These are phyloP conservation scores for Seira sanloemensis DNA, from an alignment of 2,888 invertebrate species.

Conservation along the genomic window DNA sequence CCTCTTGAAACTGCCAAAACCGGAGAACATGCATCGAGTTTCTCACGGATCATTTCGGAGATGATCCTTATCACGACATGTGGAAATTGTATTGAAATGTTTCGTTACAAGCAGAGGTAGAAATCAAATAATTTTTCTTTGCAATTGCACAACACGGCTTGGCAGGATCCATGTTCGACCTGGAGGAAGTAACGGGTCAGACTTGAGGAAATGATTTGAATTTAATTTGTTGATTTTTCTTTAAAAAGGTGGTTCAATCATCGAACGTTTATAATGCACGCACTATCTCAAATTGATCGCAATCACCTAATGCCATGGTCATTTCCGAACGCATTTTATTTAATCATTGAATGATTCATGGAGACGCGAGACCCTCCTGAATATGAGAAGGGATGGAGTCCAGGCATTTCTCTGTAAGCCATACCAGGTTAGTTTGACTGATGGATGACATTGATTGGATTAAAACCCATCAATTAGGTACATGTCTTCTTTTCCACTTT, in stretches of 20 bases:
- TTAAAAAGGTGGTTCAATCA: too few species aligned
- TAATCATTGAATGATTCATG: background rate
- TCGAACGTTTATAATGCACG: too few species aligned
- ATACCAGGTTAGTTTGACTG: constrained; percentile 46
- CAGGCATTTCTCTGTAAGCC: constrained; percentile 32
- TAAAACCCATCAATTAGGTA: constrained; percentile 57
- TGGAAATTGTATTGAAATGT: constrained; percentile 15
- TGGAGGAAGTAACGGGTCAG: background rate
- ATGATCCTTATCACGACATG: constrained; percentile 8
- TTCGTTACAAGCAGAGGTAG: constrained; percentile 8
- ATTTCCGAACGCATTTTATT: background rate
- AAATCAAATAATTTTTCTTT: background rate
- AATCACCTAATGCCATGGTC: too few species aligned
- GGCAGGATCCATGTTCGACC: background rate
- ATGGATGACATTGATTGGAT: constrained; percentile 61
- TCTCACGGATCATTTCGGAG: constrained; percentile 39
- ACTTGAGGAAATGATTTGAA: too few species aligned
- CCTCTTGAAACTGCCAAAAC: background rate
- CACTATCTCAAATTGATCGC: too few species aligned
- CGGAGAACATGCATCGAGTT: constrained; percentile 20
- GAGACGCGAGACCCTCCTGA: constrained; percentile 46
- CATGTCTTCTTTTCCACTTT: constrained; percentile 26
- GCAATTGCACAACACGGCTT: background rate
- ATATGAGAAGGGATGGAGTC: constrained; percentile 19
- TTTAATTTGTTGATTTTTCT: too few species aligned